Evolutionary conservation across 2,797 vertebrate genomes (phyloP), one percentile per base, ranked within the genome.

Genomic region (Takifugu ocellatus): DNA sequence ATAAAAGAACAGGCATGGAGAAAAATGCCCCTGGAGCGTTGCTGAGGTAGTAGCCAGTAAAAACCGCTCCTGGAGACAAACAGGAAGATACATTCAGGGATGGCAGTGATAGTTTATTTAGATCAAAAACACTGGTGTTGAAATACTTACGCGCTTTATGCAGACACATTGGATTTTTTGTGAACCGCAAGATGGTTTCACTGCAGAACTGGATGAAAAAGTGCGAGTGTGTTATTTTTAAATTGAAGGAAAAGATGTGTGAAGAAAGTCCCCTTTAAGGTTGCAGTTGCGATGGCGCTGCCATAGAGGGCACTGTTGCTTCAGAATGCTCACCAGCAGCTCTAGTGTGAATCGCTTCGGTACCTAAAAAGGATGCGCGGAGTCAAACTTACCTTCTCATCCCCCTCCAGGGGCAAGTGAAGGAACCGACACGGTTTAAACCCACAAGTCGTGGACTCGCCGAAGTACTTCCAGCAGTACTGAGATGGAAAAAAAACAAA

Each of bases 391-490:
- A 97, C 97, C 94, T 94, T 94, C 83, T 98, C 95, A 70, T 98
- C 91, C 0, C 88, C 89, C 54, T 91, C 79, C 54, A 77, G 50
- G 45, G 92, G 94, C n/a, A 93, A 78, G 46, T 99, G 96, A 42
- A 63, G 72, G 85, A 89, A 98, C 71, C 88, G 76, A 74, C 96
- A 96, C 3, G 60, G 59, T 68, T 75, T 59, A 84, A 88, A 90
- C 12, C 66, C 54, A 75, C 96, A 98, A 26, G 84, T 84, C 70
- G 79, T 72, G 11, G 90, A 79, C 8, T 93, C 93, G 69, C 86
- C 92, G 84, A 99, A 99, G 83, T 95, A 93, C 11, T 72, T 86
- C 79, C 85, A 88, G 89, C 96, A 99, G 59, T 96, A 98, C 90
- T 92, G 68, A 49, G 56, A n/a, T 17, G 5, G 9, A 46, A 46